These are phyloP conservation scores for Periparus ater DNA, from an alignment of 2,797 vertebrate genomes.

Conservation along the genomic window DNA sequence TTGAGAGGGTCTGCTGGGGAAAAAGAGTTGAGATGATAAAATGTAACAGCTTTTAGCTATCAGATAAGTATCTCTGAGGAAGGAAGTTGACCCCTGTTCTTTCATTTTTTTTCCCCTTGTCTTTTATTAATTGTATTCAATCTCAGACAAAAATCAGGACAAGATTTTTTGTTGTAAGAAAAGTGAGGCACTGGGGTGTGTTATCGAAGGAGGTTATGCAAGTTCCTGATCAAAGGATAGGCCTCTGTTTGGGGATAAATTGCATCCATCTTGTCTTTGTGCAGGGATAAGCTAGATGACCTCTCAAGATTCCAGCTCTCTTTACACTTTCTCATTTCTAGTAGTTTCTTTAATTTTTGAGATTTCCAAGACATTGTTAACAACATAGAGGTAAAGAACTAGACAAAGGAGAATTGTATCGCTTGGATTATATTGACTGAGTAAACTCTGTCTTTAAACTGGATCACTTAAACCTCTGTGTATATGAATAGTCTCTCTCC, in stretches of 20 bases:
- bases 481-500: neutral
- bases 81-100: neutral
- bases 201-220: neutral
- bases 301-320: neutral
- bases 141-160: neutral
- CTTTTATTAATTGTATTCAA: neutral
- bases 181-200: neutral
- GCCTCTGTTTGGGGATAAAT: neutral
- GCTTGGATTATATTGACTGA: neutral
- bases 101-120: neutral
- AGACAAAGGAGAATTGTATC: neutral
- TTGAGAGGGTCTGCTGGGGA: neutral
- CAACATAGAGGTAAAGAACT: neutral
- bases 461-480: neutral
- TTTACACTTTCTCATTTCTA: neutral
- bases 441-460: neutral
- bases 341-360: neutral
- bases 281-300: neutral
- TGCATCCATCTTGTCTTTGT: neutral
- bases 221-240: neutral
- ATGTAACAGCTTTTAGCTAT: neutral
- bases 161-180: neutral
- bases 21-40: neutral
- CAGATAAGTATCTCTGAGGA: neutral
- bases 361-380: neutral